Evolutionary conservation across 2,113 vertebrate genomes (phyloP), one percentile per base, ranked within the genome.

Genomic region (Ursus arctos): DNA sequence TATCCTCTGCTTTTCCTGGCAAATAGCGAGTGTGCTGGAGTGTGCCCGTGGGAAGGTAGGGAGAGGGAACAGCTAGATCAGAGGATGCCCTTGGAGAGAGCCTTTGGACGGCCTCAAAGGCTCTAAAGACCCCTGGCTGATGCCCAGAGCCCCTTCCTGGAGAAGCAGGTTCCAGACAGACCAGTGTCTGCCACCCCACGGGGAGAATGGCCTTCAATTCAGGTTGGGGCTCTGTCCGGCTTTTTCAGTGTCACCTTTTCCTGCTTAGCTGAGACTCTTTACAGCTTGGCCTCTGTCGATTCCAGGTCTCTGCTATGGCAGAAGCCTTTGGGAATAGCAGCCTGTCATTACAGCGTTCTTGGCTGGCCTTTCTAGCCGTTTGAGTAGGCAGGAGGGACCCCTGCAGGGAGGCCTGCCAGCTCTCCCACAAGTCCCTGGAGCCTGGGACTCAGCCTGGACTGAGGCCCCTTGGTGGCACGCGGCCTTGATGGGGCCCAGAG

Each of bases 191-290:
- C 47, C 47, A 6, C 19, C 3, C 47, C 49, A 19, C 22, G 10
- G 36, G 47, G 31, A n/a, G n/a, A 55, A 47, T 53, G 80, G 51
- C 49, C 76, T 65, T 55, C 36, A 53, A 40, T 26, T 55, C 19
- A 5, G 21, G 14, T 19, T 5, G 0, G 18, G 6, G 11, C n/a
- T 59, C 40, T 53, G 2, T 33, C 51, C 1, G 0, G 3, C 31
- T 1, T 19, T 6, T 51, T 80, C n/a, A 26, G 13, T 36, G 28
- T 10, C 40, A 3, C 12, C 43, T 22, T 43, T 19, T 43, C 33
- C 33, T 31, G 7, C 72, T 57, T 49, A 63, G 36, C 31, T 9
- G 28, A 18, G 49, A 26, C 31, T 49, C 43, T 67, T 13, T 6
- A 49, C 24, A n/a, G 21, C 61, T 55, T 33, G 40, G n/a, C n/a